Base-by-base conservation (phyloP, 1,140 invertebrate species). In the Telenomus remus region DNA sequence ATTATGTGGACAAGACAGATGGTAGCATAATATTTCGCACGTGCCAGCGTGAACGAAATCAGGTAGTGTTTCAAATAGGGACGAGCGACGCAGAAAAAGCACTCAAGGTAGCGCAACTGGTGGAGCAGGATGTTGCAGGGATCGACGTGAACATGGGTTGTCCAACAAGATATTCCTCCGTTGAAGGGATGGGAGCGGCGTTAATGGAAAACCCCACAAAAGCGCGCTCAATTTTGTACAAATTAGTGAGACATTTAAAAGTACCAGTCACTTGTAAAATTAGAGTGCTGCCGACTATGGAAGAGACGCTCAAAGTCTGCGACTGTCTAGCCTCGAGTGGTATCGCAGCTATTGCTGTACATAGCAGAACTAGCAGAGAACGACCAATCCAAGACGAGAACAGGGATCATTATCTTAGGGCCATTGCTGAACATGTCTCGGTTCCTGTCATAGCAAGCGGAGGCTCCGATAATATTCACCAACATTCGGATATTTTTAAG, bases 61-160 rank as follows among this genome's bases (percentile, higher is more conserved):
- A 91, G 80, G 91, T 99, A 6, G 93, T 99, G 42, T 90, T 99
- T 15, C 98, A 99, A 88, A 90, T 99, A 74, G 97, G 97, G 12
- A 98, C 97, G n/a, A 93, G 92, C 85, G 92, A 95, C 90, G 89
- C 95, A 12, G 88, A 92, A 33, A 91, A 97, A 88, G 97, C 97
- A 2, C 86, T 98, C 15, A 91, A 93, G 89, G 96, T 97, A 33
- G 96, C 94, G 0, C 92, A 94, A 88, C 88, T 96, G 80, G 91
- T 97, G 85, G 93, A 98, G 89, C 89, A 94, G 72, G 97, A 99
- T 91, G 94, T 99, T 13, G 93, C 97, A 44, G 98, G 92, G 0
- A 94, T 99, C 73, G 98, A 99, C 86, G 91, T 99, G 5, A 99
- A 99, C 84, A 99, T 99, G 98, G 98, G 98, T 10, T 99, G 98